Evolutionary conservation across 2,888 invertebrate genomes (phyloP).

Genomic region (Glyphotaelius pellucidus): DNA sequence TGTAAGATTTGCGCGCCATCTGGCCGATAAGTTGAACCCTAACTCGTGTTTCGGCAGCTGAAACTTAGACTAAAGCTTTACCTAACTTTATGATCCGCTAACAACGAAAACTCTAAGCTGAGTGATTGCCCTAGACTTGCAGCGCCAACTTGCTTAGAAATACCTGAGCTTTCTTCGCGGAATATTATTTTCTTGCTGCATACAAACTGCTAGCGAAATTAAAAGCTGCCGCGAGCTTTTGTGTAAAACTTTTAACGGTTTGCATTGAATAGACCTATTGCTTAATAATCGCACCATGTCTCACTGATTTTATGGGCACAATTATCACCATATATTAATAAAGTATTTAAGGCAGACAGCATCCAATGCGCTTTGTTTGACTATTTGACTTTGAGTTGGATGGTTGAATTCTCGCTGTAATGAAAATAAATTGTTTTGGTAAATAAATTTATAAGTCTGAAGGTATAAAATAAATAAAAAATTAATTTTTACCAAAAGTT

Average conservation of each 20-base stretch:
- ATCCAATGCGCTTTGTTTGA: background rate
- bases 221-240: background rate
- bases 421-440: no score
- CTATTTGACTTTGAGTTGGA: background rate
- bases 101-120: conserved; percentile 54
- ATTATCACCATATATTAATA: background rate
- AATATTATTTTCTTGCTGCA: background rate
- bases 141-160: conserved; percentile 8
- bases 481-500: no score
- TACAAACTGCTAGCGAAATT: background rate
- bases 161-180: background rate
- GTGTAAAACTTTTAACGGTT: background rate
- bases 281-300: background rate
- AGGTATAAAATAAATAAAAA: no score
- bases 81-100: conserved; percentile 62
- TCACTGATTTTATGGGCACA: background rate
- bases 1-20: conserved; percentile 54
- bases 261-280: background rate
- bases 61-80: conserved; percentile 51
- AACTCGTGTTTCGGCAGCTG: conserved; percentile 57
- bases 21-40: conserved; percentile 59
- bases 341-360: background rate
- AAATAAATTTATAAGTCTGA: no score
- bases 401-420: background rate
- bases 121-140: conserved; percentile 55